Base-by-base conservation (phyloP, 2,888 invertebrate species). In the Salticus scenicus region DNA sequence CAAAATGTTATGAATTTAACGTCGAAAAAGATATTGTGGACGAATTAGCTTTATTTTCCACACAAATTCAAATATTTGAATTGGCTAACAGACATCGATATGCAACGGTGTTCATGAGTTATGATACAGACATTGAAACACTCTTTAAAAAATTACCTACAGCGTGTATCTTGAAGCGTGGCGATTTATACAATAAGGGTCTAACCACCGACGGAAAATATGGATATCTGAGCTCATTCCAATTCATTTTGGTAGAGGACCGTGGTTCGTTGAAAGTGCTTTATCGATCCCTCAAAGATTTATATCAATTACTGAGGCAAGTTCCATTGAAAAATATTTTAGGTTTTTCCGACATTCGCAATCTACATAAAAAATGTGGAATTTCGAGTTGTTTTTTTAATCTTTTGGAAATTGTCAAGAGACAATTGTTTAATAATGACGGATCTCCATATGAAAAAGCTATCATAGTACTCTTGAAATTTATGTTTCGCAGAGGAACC, bases 21-120 rank as follows among this genome's bases (percentile, higher is more conserved):
- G 67, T 76, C n/a, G 76, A 76, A 12, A 47, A 30, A 5, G 0
- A 12, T n/a, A 0, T 76, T 24, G 17, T 8, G 8, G 31, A 51
- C 30, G 67, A 69, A 27, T 28, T 76, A 4, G 12, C 14, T 10
- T 1, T 28, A 7, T 76, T 76, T 69, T 33, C 76, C 20, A 67
- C 57, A 10, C 57, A 73, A 1, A n/a, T 27, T 10, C 33, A 57
- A 10, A 57, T 57, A 17, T 57, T 73, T 20, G 57, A 42, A 27
- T 7, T 42, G 0, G 30, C 42, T 4, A 41, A 20, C n/a, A n/a
- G 28, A 24, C 42, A 72, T 12, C 14, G 24, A 42, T 47, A 47
- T 28, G 42, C 71, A 14, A 47, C 28, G 1, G 31, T 57, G 2
- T 30, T 73, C 12, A 5, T 31, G 0, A 12, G n/a, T 4, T n/a